phyloP scores from a whole-genome alignment of 2,888 invertebrate genomes.

The Chaetogeoica ovagalla region DNA sequence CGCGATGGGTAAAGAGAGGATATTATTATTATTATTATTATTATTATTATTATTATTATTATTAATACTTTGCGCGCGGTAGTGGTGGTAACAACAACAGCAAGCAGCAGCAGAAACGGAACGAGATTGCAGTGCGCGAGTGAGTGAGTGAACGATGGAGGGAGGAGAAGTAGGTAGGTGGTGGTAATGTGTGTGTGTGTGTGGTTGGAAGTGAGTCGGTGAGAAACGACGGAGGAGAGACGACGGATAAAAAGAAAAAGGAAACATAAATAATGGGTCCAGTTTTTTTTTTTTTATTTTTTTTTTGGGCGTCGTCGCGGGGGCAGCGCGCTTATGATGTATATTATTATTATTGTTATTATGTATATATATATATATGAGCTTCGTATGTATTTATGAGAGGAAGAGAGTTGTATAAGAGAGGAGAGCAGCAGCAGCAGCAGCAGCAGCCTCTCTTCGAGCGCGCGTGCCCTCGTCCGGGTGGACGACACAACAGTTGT shows the following conservation, averaged over 20 bases:
- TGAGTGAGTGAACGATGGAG: no score
- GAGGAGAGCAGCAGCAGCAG: no score
- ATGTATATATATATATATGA: not conserved
- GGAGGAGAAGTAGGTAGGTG: no score
- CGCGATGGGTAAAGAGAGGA: no score
- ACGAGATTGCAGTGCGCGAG: no score
- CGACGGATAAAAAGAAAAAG: conserved; percentile 25
- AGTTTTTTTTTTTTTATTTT: conserved; percentile 24
- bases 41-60: no score
- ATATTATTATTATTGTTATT: conserved; percentile 19
- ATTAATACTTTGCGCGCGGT: no score
- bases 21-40: no score
- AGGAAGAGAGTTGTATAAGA: not conserved
- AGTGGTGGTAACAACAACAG: no score
- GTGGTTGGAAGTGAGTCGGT: not conserved
- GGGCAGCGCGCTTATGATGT: conserved; percentile 26
- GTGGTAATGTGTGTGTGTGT: no score
- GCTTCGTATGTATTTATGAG: not conserved
- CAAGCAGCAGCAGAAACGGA: no score
- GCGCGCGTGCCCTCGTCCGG: conserved; percentile 47
- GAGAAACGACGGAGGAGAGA: conserved; percentile 21
- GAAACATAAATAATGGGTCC: conserved; percentile 50
- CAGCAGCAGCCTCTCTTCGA: not conserved
- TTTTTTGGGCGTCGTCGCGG: conserved; percentile 42
- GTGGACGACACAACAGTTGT: no score